A percentile compares a stretch with the other conserved stretches of the same genome.
phyloP scores from a whole-genome alignment of 2,113 vertebrate species.

The Diglossa brunneiventris region DNA sequence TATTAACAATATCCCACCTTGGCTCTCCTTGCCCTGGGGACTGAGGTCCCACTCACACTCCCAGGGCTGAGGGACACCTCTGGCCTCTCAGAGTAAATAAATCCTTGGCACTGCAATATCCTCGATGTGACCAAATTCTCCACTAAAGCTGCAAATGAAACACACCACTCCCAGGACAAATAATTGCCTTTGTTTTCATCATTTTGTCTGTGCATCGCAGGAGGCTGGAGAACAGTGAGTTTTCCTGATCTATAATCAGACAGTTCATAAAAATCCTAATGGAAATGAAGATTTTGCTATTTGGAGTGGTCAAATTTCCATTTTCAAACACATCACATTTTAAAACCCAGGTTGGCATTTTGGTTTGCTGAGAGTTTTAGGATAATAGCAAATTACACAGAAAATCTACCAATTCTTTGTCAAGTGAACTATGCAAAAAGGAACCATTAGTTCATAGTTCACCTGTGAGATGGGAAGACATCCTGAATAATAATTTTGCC shows the following conservation, averaged over 20 bases:
- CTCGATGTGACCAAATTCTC: neutral
- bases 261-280: slow-evolving; percentile 77
- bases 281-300: slow-evolving; percentile 78
- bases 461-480: slow-evolving; percentile 58
- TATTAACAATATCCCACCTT: fast-evolving
- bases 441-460: slow-evolving; percentile 74
- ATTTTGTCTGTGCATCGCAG: slow-evolving; percentile 25
- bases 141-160: slow-evolving; percentile 39
- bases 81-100: neutral
- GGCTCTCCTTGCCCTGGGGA: fast-evolving
- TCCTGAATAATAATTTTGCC: slow-evolving; percentile 59
- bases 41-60: neutral
- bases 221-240: slow-evolving; percentile 55
- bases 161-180: slow-evolving; percentile 65
- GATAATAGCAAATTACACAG: slow-evolving; percentile 81
- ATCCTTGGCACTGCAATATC: neutral
- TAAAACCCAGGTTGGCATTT: slow-evolving; percentile 77
- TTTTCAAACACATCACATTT: slow-evolving; percentile 78
- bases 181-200: slow-evolving; percentile 75
- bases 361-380: slow-evolving; percentile 78
- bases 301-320: slow-evolving; percentile 79
- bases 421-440: slow-evolving; percentile 70
- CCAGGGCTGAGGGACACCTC: neutral
- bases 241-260: slow-evolving; percentile 74
- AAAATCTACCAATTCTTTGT: slow-evolving; percentile 77